These are phyloP conservation scores for Erythrocebus patas DNA, from an alignment of 2,113 vertebrate species.

Conservation along the genomic window DNA sequence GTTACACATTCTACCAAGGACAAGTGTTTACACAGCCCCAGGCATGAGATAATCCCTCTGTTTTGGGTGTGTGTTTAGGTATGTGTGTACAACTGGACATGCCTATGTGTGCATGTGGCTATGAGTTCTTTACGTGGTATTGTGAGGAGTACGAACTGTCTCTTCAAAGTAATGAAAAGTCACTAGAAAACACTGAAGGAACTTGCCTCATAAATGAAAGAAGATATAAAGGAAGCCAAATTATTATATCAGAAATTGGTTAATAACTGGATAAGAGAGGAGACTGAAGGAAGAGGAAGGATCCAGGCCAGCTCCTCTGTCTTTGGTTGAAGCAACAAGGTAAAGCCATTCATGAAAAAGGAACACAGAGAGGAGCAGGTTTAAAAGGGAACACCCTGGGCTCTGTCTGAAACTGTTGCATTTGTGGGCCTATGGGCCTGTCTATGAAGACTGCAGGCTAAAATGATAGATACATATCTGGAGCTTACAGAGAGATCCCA, in stretches of 20 bases:
- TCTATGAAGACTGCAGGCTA: neutral
- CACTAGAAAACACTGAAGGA: neutral
- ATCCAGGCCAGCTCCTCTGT: too few species aligned
- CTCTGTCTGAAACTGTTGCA: neutral
- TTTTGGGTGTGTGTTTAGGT: neutral
- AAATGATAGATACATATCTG: neutral
- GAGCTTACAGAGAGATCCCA: neutral
- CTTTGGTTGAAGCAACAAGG: neutral
- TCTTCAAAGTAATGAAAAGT: neutral
- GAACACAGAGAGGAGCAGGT: neutral
- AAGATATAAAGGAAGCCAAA: neutral
- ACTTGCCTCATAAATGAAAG: neutral
- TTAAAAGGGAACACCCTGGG: neutral
- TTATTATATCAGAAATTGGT: neutral
- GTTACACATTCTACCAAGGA: neutral
- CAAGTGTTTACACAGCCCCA: neutral
- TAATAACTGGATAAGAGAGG: neutral
- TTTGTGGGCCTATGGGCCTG: neutral
- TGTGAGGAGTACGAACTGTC: neutral
- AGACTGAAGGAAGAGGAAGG: neutral
- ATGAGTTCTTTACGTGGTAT: neutral
- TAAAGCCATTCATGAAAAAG: neutral
- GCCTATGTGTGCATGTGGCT: neutral
- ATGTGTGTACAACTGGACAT: rapidly evolving
- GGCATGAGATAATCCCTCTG: neutral